Evolutionary conservation across 1,140 invertebrate species (phyloP), one percentile per base, ranked within the genome.

Genomic region (Homarus americanus): DNA sequence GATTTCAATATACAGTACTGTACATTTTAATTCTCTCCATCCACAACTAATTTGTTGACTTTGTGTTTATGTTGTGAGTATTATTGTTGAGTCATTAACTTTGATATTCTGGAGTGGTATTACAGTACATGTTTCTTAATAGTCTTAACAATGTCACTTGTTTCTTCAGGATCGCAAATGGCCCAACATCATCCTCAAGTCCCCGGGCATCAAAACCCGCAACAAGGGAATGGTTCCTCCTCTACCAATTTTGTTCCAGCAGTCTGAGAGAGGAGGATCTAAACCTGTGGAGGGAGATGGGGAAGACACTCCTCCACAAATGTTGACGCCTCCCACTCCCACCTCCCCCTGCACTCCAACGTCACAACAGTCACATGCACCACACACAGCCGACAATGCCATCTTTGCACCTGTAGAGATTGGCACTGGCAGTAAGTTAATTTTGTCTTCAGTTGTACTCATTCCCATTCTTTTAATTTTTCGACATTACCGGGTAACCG

Each of bases 141-240:
- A n/a, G n/a, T n/a, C n/a, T 24, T 58, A 20, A 58, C 53, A 58
- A 20, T 20, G 0, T 40, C 2, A 9, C 73, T 58, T 63, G 5
- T 5, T 40, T 4, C 75, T 85, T n/a, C 93, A 98, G 97, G 96
- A 97, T 1, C 96, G 97, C 53, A 97, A 96, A 94, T 98, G 97
- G 96, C 97, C 97, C 2, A 96, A 98, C 78, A 95, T 98, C 90
- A 96, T 96, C 89, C 94, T 98, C 76, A 99, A 99, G 94, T 98
- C 97, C 75, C 98, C 97, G 0, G 98, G 98, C 63, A 98, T 98
- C 82, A 98, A 98, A 94, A 96, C 97, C 0, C 95, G 96, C 63
- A 95, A 96, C 92, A 95, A 93, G 66, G 94, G 94, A 58, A 93
- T 94, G 78, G 94, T 95, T 73, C 94, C 94, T n/a, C 94, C 94